Base-by-base conservation (phyloP, 2,888 invertebrate genomes). In the Pinctada fucata region DNA sequence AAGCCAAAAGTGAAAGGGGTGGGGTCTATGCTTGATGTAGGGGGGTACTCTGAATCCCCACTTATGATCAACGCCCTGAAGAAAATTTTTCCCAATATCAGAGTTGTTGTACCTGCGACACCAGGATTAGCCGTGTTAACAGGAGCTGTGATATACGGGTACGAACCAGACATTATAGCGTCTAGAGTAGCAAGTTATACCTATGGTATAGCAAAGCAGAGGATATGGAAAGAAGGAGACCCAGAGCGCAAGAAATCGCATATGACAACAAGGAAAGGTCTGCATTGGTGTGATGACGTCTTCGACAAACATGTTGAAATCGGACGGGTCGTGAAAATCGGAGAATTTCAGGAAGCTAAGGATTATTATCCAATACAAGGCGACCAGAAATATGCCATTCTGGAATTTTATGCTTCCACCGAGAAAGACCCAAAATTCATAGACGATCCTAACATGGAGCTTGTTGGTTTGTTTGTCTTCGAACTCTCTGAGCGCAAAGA, bases 271-370 rank as follows among this genome's bases (percentile, higher is more conserved):
- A 74, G 50, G 50, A 50, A 64, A 66, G 74, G 74, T 16, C 64
- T 50, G 10, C 67, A 74, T 63, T 74, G 74, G 74, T 74, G 73
- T 16, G 78, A 78, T 69, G 78, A 69, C 48, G 74, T 78, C 2
- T 78, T 78, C 64, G 78, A 78, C 52, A 78, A 74, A 70, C 78
- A 78, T 78, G 74, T 78, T 10, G 74, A 50, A 50, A 69, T 51
- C 31, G 78, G 74, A 45, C 70, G 74, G 51, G 65, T 70, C n/a
- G 78, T 78, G 8, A 49, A 67, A 49, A 31, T 72, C 6, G 77
- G 72, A 48, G 58, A 77, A 48, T 58, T 77, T 58, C 77, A 72
- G 45, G 51, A 47, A 49, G 45, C 66, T n/a, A 66, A 77, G 5
- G 77, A 77, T 5, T 77, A 77, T 45, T 72, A 65, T 58, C 66